Evolutionary conservation across 2,113 vertebrate genomes (phyloP).

Genomic region (Piprites chloris): DNA sequence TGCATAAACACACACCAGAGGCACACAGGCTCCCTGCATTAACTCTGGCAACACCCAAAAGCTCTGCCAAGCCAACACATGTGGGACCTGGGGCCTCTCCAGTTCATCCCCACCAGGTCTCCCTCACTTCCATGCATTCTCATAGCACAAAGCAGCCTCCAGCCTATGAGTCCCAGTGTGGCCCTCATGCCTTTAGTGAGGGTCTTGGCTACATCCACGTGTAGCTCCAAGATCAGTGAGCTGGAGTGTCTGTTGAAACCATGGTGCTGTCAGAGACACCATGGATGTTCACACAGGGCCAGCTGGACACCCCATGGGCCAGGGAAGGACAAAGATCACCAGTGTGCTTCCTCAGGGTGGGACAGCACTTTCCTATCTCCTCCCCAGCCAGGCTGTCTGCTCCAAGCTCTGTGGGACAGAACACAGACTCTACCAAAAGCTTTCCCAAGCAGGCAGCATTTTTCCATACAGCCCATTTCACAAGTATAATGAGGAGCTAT

Average conservation of each 20-base stretch:
- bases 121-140: background rate
- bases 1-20: slow-evolving; percentile 62
- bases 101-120: background rate
- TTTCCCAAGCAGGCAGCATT: background rate
- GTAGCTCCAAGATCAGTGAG: background rate
- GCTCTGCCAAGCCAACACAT: background rate
- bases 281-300: background rate
- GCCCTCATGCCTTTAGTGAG: background rate
- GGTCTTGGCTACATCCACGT: accelerated
- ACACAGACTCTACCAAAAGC: background rate
- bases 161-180: background rate
- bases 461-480: background rate
- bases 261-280: background rate
- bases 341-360: background rate
- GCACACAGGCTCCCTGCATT: background rate
- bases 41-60: slow-evolving; percentile 43
- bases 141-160: background rate
- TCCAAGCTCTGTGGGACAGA: background rate
- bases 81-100: background rate
- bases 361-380: background rate
- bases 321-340: background rate
- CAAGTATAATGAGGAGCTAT: background rate
- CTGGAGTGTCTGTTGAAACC: background rate
- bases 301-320: background rate
- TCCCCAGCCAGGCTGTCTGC: background rate